Evolutionary conservation across 1,140 invertebrate genomes (phyloP).

Genomic region (Drosophila asahinai): DNA sequence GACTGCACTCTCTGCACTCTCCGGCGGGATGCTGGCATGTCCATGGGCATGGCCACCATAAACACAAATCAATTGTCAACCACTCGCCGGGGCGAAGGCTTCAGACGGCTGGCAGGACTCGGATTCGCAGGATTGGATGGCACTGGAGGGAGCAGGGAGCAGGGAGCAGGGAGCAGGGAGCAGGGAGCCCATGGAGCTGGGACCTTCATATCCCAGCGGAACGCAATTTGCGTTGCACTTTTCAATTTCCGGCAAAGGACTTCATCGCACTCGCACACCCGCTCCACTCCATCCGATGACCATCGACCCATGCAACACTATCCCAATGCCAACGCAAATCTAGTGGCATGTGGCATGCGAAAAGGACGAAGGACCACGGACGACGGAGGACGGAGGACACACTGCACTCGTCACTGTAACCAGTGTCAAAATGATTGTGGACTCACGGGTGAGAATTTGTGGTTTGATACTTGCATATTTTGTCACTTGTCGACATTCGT

Average conservation of each 20-base stretch:
- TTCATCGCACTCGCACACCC: conserved; percentile 43
- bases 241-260: conserved; percentile 78
- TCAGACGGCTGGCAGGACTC: conserved; percentile 52
- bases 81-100: conserved; percentile 61
- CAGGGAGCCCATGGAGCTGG: not conserved
- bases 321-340: conserved; percentile 70
- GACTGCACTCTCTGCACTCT: not conserved
- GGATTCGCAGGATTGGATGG: conserved; percentile 5
- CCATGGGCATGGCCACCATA: conserved; percentile 66
- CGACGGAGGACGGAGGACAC: conserved; percentile 7
- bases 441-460: conserved; percentile 83
- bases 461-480: conserved; percentile 84
- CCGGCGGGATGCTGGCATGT: conserved; percentile 30
- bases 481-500: conserved; percentile 73
- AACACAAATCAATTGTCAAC: conserved; percentile 82
- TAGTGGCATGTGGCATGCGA: conserved; percentile 49
- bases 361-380: conserved; percentile 14
- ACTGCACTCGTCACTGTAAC: conserved; percentile 56
- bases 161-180: not conserved
- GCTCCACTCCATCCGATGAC: not conserved
- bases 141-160: not conserved
- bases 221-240: conserved; percentile 81
- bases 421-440: conserved; percentile 84
- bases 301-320: conserved; percentile 65
- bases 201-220: conserved; percentile 54